Evolutionary conservation across 1,140 invertebrate genomes (phyloP).

Genomic region (Trachelipus rathkii): DNA sequence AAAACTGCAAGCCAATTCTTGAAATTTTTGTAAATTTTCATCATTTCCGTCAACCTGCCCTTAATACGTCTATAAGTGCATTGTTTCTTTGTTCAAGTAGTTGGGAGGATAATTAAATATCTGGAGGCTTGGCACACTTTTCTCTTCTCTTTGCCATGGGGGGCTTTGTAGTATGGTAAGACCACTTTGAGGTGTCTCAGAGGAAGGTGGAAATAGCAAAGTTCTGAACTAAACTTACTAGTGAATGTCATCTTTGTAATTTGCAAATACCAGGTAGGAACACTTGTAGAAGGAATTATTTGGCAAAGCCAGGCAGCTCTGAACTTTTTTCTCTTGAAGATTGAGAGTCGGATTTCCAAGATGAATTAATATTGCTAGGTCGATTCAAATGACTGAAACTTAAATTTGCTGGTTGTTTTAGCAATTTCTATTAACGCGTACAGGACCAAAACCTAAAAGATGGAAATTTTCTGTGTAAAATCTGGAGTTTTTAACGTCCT

Average conservation of each 20-base stretch:
- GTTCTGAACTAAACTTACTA: conserved; percentile 35
- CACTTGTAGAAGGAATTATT: conserved; percentile 45
- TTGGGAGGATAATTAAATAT: conserved; percentile 66
- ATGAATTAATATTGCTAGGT: conserved; percentile 34
- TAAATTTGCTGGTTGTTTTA: conserved; percentile 48
- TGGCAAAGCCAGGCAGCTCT: conserved; percentile 56
- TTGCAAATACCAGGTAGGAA: too few species aligned
- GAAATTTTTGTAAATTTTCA: conserved; percentile 58
- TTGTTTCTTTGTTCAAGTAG: conserved; percentile 68
- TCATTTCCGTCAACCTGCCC: conserved; percentile 54
- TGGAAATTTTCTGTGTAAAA: conserved; percentile 43
- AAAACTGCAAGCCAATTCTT: conserved; percentile 70
- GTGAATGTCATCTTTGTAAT: too few species aligned
- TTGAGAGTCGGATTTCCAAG: background rate
- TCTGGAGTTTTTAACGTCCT: conserved; percentile 51
- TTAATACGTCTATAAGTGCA: conserved; percentile 64
- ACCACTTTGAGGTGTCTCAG: conserved; percentile 39
- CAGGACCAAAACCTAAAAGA: conserved; percentile 48
- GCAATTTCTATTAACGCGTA: conserved; percentile 50
- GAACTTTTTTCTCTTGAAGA: conserved; percentile 49
- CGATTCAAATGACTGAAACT: conserved; percentile 43
- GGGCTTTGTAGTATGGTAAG: conserved; percentile 47
- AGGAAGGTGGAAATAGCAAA: conserved; percentile 47
- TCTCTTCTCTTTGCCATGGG: conserved; percentile 26
- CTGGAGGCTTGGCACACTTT: conserved; percentile 14